Percentiles rank a stretch among this genome's conserved stretches.
Conservation (phyloP, 1,140 invertebrate species). For the Odontomachus brunneus region DNA sequence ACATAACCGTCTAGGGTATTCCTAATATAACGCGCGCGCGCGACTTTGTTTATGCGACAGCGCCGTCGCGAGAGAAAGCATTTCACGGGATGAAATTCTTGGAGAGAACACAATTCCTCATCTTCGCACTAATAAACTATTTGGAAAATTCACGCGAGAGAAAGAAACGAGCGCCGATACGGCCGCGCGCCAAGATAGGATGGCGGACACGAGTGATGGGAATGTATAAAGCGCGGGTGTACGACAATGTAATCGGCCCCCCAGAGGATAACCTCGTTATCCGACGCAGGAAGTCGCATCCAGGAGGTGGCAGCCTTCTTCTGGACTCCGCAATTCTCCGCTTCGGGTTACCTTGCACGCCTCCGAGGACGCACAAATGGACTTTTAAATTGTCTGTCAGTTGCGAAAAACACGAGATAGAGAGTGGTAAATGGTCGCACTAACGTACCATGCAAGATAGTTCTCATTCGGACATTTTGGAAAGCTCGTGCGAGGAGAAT, state of each 20-base stretch:
- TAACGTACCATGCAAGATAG: background rate
- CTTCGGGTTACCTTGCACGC: slow-evolving; percentile 36
- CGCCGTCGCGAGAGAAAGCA: slow-evolving; percentile 26
- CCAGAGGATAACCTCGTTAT: slow-evolving; percentile 56
- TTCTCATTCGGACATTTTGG: slow-evolving; percentile 4
- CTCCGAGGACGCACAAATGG: slow-evolving; percentile 39
- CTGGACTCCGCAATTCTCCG: slow-evolving; percentile 44
- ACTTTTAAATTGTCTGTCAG: slow-evolving; percentile 55
- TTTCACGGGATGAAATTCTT: slow-evolving; percentile 13
- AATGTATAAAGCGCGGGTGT: slow-evolving; percentile 42
- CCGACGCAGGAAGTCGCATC: slow-evolving; percentile 55
- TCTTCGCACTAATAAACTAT: slow-evolving; percentile 46
- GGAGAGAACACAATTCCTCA: slow-evolving; percentile 12
- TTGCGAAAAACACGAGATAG: slow-evolving; percentile 18
- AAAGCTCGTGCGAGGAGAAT: background rate
- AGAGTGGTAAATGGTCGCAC: background rate
- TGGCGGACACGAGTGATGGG: slow-evolving; percentile 27
- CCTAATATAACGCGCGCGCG: slow-evolving; percentile 18
- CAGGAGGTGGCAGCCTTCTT: slow-evolving; percentile 47
- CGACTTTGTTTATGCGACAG: slow-evolving; percentile 17
- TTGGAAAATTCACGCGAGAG: slow-evolving; percentile 5
- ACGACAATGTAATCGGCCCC: slow-evolving; percentile 55
- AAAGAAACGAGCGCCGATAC: background rate
- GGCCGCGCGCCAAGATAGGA: background rate
- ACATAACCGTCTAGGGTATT: too few relatives aligned